These are phyloP conservation scores for Pimpla rufipes DNA, from an alignment of 2,888 invertebrate genomes.

Conservation along the genomic window DNA sequence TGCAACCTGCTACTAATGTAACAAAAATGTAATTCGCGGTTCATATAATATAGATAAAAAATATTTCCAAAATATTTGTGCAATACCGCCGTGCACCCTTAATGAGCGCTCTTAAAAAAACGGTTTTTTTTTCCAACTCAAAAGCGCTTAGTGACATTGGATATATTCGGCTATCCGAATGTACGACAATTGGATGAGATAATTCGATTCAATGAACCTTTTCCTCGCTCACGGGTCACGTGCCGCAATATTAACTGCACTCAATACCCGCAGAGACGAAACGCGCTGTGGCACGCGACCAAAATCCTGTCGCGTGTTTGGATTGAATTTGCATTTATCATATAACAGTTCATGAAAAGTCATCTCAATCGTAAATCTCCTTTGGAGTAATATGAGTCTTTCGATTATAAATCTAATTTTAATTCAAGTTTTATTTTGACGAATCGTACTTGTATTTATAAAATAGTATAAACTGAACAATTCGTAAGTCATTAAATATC, in stretches of 20 bases:
- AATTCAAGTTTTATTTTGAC: not conserved
- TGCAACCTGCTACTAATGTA: too few relatives aligned
- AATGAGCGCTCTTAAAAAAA: too few relatives aligned
- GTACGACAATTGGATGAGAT: slow-evolving; percentile 49
- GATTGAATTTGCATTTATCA: not conserved
- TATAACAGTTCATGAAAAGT: not conserved
- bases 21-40: too few relatives aligned
- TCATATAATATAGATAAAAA: too few relatives aligned
- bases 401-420: not conserved
- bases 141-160: not conserved
- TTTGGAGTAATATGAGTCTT: not conserved
- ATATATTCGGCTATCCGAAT: not conserved
- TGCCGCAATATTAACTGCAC: slow-evolving; percentile 20
- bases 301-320: not conserved
- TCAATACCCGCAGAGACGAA: slow-evolving; percentile 22
- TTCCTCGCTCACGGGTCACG: slow-evolving; percentile 48
- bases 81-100: too few relatives aligned
- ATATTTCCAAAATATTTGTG: too few relatives aligned
- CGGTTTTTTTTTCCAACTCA: too few relatives aligned
- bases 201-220: slow-evolving; percentile 31
- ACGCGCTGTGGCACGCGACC: slow-evolving; percentile 43
- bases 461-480: too few relatives aligned
- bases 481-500: too few relatives aligned
- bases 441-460: not conserved
- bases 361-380: not conserved